Evolutionary conservation across 1,140 invertebrate genomes (phyloP).

Genomic region (Tribolium madens): DNA sequence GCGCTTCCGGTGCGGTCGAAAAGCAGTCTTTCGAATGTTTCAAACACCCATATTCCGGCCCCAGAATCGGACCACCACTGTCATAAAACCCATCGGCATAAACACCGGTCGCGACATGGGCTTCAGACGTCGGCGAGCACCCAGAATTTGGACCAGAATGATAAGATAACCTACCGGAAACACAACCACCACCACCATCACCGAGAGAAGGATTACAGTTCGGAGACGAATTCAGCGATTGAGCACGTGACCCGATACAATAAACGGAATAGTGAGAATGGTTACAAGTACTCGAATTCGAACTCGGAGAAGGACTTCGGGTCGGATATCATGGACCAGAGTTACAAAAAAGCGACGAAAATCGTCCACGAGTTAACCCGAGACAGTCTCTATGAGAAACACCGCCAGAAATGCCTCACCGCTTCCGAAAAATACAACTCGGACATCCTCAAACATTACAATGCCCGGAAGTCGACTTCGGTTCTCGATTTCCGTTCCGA

Average conservation of each 20-base stretch:
- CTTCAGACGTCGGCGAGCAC: conserved; percentile 64
- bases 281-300: no score
- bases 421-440: conserved; percentile 63
- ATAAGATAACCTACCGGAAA: conserved; percentile 61
- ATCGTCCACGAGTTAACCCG: conserved; percentile 64
- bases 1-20: conserved; percentile 68
- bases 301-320: conserved; percentile 51
- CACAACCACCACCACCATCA: conserved; percentile 64
- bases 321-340: conserved; percentile 61
- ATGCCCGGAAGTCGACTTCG: conserved; percentile 63
- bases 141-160: conserved; percentile 61
- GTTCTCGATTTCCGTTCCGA: conserved; percentile 64
- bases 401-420: conserved; percentile 62
- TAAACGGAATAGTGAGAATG: conserved; percentile 53
- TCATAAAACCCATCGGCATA: conserved; percentile 63
- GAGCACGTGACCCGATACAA: conserved; percentile 58
- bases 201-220: conserved; percentile 67
- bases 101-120: conserved; percentile 63
- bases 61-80: conserved; percentile 56
- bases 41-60: conserved; percentile 64
- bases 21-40: conserved; percentile 70
- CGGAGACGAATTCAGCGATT: conserved; percentile 70
- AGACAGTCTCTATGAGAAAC: conserved; percentile 62
- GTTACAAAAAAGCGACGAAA: conserved; percentile 64
- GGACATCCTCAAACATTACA: conserved; percentile 63